Evolutionary conservation across 2,888 invertebrate species (phyloP), one percentile per base, ranked within the genome.

Genomic region (Pocota personata): DNA sequence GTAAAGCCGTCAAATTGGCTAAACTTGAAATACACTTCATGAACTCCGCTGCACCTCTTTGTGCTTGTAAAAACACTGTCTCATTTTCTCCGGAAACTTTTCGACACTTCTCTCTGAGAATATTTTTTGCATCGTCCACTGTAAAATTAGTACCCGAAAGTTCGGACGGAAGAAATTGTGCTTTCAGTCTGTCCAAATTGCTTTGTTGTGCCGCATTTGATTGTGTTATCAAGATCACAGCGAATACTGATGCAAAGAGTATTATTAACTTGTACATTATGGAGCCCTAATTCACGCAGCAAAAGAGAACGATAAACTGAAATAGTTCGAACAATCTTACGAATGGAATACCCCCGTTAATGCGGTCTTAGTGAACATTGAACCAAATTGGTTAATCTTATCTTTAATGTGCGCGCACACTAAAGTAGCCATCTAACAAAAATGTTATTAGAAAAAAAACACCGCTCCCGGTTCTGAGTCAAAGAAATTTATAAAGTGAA

Each of bases 101-200:
- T 27, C 94, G 93, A 89, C 96, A 96, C 91, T 95, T 96, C 60
- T 95, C 94, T 88, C 93, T 94, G n/a, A 96, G 92, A 1, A 93
- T 89, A 27, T 94, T 93, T 76, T 94, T 92, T 0, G 94, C 92
- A 67, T 95, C 93, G 24, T 94, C 94, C 35, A 89, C 69, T 30
- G 90, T 90, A 2, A 91, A 88, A 83, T 90, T 91, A 2, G 88
- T 89, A 69, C 89, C 90, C 50, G 90, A 88, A 43, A 89, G 90
- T 76, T 91, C 90, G 1, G 89, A 82, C 0, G 91, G 91, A 55
- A 91, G 52, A 27, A 91, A 91, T 78, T 91, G 89, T 0, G 89
- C 87, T 14, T 90, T 89, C 14, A 91, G 86, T 12, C 87, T 76
- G 12, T 90, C 90, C 57, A 91, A 77, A 76, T 90, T 89, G 35